phyloP scores from a whole-genome alignment of 1,140 invertebrate genomes.

The Lepidurus apus region DNA sequence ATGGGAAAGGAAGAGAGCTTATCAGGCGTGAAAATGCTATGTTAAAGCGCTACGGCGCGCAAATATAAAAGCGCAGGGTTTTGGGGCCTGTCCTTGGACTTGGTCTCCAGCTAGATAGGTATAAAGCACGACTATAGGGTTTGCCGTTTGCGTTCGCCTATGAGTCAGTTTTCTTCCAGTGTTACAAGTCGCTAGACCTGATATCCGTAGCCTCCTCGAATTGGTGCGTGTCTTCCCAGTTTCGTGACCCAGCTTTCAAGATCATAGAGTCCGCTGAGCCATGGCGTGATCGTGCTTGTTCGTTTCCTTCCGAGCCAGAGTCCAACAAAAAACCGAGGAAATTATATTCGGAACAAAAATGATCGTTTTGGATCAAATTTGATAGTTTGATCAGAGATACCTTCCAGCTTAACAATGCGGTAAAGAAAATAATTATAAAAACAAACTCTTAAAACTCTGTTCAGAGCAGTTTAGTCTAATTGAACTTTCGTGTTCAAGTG shows the following conservation, averaged over 20 bases:
- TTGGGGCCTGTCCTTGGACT: neutral
- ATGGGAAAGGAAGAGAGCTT: conserved; percentile 1
- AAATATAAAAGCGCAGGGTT: conserved; percentile 19
- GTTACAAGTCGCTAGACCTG: neutral
- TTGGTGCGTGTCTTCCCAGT: neutral
- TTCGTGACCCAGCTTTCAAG: neutral
- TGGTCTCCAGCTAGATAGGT: conserved; percentile 12
- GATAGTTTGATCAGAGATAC: neutral
- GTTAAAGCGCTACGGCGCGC: neutral
- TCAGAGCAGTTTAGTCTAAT: neutral
- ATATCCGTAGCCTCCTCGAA: neutral
- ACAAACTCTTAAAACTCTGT: neutral
- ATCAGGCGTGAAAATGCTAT: conserved; percentile 15
- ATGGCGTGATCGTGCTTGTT: neutral
- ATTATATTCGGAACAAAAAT: too few relatives aligned
- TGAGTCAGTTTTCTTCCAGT: conserved; percentile 14
- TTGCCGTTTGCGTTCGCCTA: conserved; percentile 11
- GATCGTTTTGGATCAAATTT: neutral
- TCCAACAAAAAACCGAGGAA: too few relatives aligned
- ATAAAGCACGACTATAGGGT: conserved; percentile 6
- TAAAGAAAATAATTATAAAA: neutral
- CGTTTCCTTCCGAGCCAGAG: neutral
- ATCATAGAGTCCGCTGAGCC: neutral
- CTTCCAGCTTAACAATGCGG: neutral
- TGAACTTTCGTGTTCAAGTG: neutral